A percentile compares a stretch with the other conserved stretches of the same genome.
phyloP scores from a whole-genome alignment of 2,797 vertebrate species.

The Triplophysa bombifrons region DNA sequence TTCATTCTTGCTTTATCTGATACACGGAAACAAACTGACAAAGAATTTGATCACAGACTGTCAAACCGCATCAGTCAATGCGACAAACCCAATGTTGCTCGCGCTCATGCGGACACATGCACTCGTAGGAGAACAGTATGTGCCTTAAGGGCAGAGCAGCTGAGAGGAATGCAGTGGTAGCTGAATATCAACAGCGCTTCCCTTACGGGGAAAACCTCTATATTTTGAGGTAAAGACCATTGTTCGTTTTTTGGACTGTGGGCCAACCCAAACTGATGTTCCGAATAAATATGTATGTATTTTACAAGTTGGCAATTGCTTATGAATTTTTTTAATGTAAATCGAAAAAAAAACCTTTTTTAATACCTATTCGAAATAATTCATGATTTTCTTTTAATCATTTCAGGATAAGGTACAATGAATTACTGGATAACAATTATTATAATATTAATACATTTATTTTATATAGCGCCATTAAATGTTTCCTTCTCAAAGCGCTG shows the following conservation, averaged over 20 bases:
- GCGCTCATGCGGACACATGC: background rate
- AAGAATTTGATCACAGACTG: constrained; percentile 53
- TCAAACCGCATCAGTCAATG: constrained; percentile 53
- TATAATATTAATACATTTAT: no score
- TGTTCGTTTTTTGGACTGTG: background rate
- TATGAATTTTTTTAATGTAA: no score
- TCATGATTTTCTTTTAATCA: background rate
- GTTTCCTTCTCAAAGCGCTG: no score
- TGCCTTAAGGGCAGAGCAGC: constrained; percentile 18
- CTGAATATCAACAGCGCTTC: constrained; percentile 22
- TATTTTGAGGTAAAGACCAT: constrained; percentile 29
- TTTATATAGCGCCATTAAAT: no score
- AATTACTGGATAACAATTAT: background rate
- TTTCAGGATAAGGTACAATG: background rate
- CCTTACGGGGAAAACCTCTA: constrained; percentile 18
- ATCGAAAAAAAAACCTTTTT: no score
- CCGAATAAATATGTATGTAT: no score
- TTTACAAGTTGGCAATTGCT: no score
- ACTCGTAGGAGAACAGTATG: background rate
- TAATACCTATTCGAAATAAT: no score
- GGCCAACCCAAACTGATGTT: no score
- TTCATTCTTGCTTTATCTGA: constrained; percentile 43
- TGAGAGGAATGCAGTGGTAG: background rate
- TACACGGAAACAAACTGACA: constrained; percentile 39
- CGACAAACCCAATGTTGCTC: constrained; percentile 1